phyloP scores from a whole-genome alignment of 2,888 invertebrate species.

The Proisotoma minuta region DNA sequence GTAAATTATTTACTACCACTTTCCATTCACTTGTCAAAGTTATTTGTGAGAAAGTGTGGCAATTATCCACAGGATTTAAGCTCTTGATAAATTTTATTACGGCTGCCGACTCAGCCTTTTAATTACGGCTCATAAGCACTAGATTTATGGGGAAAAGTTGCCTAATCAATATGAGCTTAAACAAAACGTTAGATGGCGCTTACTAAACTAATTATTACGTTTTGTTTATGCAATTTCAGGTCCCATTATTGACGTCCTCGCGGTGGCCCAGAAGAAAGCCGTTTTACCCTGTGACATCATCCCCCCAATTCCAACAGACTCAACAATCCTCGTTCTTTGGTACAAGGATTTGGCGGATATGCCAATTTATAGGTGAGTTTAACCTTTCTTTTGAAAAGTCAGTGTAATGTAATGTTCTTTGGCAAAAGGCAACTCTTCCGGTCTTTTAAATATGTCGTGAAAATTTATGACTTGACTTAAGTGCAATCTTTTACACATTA shows the following conservation, averaged over 20 bases:
- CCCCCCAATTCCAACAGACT: constrained; percentile 70
- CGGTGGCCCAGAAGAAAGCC: constrained; percentile 72
- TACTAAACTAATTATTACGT: not conserved
- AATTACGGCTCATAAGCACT: not conserved
- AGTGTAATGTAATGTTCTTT: no score
- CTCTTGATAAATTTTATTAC: no score
- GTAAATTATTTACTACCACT: no score
- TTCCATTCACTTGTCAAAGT: no score
- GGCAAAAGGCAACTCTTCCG: no score
- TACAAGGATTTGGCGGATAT: constrained; percentile 74
- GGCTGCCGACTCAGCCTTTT: not conserved
- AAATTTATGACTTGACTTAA: constrained; percentile 4
- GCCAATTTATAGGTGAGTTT: constrained; percentile 78
- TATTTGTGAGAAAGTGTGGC: no score
- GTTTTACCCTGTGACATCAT: constrained; percentile 81
- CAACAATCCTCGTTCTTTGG: constrained; percentile 80
- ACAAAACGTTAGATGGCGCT: not conserved
- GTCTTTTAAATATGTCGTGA: constrained; percentile 1
- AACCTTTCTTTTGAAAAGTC: not conserved
- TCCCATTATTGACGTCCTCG: constrained; percentile 61
- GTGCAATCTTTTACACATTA: not conserved
- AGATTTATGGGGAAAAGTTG: not conserved
- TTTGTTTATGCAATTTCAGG: constrained; percentile 52
- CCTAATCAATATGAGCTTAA: not conserved
- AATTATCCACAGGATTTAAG: no score